phyloP scores from a whole-genome alignment of 1,140 invertebrate genomes.

The Acromyrmex heyeri region DNA sequence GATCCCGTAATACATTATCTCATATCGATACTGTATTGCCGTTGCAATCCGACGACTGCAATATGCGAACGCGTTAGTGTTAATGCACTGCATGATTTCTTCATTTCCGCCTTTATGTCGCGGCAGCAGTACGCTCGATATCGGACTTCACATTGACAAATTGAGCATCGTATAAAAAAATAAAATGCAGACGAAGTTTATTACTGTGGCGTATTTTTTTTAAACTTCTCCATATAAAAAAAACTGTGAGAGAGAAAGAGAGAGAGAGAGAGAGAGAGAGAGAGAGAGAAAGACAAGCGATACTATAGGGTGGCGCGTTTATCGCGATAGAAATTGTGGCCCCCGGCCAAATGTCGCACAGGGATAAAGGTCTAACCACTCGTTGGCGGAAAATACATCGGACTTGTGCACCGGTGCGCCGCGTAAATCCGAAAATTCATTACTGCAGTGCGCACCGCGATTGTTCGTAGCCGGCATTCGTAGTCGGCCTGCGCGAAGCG shows the following conservation, averaged over 20 bases:
- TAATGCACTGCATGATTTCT: slow-evolving; percentile 18
- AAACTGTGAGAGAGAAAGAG: background rate
- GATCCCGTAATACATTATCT: slow-evolving; percentile 27
- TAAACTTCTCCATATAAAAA: background rate
- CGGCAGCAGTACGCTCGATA: slow-evolving; percentile 6
- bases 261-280: background rate
- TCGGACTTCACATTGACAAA: slow-evolving; percentile 46
- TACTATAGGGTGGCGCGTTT: slow-evolving; percentile 44
- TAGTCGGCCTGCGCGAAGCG: slow-evolving; percentile 55
- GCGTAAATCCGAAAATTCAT: slow-evolving; percentile 79
- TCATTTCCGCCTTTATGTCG: slow-evolving; percentile 19
- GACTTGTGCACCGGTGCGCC: slow-evolving; percentile 75
- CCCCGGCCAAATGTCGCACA: slow-evolving; percentile 76
- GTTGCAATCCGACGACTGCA: background rate
- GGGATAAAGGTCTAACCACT: slow-evolving; percentile 76
- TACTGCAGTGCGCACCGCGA: slow-evolving; percentile 71
- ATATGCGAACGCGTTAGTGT: background rate
- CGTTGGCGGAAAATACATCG: slow-evolving; percentile 75
- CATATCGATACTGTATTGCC: background rate
- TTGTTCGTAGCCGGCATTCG: slow-evolving; percentile 64
- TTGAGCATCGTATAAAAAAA: slow-evolving; percentile 40
- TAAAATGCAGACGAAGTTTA: slow-evolving; percentile 30
- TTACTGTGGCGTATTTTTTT: slow-evolving; percentile 47
- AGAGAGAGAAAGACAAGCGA: background rate
- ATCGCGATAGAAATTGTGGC: slow-evolving; percentile 76